Conservation (phyloP, 2,113 vertebrate genomes). For the Edolisoma coerulescens region DNA sequence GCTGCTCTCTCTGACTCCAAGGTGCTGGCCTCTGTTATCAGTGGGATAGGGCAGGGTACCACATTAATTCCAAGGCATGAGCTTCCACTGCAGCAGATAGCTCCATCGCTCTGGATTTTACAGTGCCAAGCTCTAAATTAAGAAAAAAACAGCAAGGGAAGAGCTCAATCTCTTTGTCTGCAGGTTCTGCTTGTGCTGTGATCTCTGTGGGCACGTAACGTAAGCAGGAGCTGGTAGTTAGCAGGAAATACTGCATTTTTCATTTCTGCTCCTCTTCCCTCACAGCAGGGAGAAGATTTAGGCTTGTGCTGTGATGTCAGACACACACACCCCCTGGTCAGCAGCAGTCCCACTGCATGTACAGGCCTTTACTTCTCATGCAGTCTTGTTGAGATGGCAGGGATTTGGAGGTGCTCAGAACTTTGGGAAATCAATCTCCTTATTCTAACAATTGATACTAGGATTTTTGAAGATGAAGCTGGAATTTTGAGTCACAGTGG, state of each 20-base stretch:
- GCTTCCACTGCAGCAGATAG: not conserved
- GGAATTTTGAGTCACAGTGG: not conserved
- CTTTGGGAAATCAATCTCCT: not conserved
- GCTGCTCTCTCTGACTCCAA: not conserved
- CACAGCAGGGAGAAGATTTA: not conserved
- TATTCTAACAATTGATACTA: not conserved
- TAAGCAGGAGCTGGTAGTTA: not conserved
- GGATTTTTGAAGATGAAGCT: not conserved
- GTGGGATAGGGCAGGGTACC: not conserved
- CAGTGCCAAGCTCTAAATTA: slow-evolving; percentile 3
- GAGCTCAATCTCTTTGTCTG: not conserved
- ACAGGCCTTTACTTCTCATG: not conserved
- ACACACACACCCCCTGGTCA: not conserved
- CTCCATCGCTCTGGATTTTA: not conserved
- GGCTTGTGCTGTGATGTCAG: not conserved
- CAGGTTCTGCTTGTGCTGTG: not conserved
- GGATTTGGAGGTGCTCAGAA: not conserved
- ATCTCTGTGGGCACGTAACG: not conserved
- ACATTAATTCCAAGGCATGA: slow-evolving; percentile 1
- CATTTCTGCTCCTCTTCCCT: not conserved
- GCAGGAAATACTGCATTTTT: not conserved
- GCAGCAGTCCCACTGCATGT: not conserved
- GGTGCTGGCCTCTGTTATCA: slow-evolving; percentile 11
- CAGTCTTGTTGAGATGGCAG: not conserved
- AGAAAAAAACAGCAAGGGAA: not conserved